Base-by-base conservation (phyloP, 2,888 invertebrate species). In the Myopa tessellatipennis region DNA sequence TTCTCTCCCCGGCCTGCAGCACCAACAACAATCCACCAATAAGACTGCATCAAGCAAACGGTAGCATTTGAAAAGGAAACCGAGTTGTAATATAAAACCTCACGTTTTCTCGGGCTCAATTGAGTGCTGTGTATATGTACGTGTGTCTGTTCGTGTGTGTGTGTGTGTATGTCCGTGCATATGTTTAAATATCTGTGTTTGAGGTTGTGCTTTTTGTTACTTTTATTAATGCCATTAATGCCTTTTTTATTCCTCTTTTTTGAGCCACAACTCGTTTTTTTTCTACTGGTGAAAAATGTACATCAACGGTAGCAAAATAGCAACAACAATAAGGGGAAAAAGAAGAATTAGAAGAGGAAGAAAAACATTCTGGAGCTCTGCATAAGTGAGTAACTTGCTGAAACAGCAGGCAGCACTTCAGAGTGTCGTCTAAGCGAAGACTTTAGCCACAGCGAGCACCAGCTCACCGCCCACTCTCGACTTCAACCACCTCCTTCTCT, bases 341-440 rank as follows among this genome's bases (percentile, higher is more conserved):
- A 16, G 16, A 8, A 45, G 45, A 45, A 45, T 6, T 3, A 45
- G 45, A 45, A 45, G 45, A 45, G 10, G 45, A 45, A 45, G 45
- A 45, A 6, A 10, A 45, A 10, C 45, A 45, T 45, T 45, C 7
- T 45, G 10, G 7, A 45, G 10, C 45, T 45, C 7, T 45, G 6
- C 65, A 63, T 50, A 82, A 84, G 83, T 85, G 83, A 82, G 72
- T 77, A 72, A 72, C 72, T 77, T 69, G 73, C 50, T 68, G 81
- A 77, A 79, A 76, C 52, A 76, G 76, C 50, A 60, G 75, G 68
- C n/a, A 72, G 63, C 55, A 78, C 58, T 65, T 68, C n/a, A 50
- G 14, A 67, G 61, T 60, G 61, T n/a, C 34, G 26, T 18, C n/a
- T 61, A 26, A 10, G 26, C 61, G 61, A 61, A 26, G 26, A 45